phyloP scores from a whole-genome alignment of 2,113 vertebrate species.

The Enhydra lutris region DNA sequence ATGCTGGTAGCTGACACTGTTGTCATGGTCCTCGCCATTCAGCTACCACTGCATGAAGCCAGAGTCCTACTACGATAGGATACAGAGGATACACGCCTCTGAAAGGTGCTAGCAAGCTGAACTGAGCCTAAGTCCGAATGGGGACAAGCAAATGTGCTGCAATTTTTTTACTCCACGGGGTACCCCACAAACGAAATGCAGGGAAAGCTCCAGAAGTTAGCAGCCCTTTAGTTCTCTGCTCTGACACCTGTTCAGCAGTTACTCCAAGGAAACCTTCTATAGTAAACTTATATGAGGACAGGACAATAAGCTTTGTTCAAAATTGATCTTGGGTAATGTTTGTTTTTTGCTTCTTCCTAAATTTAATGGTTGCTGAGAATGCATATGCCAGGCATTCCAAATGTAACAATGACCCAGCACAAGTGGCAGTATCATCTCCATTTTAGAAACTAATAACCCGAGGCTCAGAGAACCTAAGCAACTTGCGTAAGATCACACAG shows the following conservation, averaged over 20 bases:
- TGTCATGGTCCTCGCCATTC: background rate
- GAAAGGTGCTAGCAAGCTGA: background rate
- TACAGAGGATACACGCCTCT: background rate
- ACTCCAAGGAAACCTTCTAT: background rate
- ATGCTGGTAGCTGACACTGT: background rate
- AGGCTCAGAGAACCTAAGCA: background rate
- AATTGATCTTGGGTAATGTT: background rate
- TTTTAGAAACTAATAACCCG: background rate
- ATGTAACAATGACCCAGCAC: background rate
- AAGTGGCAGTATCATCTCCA: background rate
- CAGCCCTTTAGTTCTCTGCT: background rate
- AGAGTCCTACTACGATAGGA: background rate
- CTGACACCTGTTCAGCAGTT: background rate
- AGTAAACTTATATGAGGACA: background rate
- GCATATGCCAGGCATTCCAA: background rate
- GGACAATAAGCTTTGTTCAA: background rate
- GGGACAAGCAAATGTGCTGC: background rate
- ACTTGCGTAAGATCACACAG: background rate
- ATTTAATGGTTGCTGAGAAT: background rate
- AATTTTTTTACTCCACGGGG: background rate
- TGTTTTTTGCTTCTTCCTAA: constrained; percentile 3
- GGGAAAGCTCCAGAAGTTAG: background rate
- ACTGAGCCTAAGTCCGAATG: background rate
- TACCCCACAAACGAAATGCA: background rate
- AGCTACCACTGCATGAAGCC: background rate